Evolutionary conservation across 2,888 invertebrate genomes (phyloP).

Genomic region (Scaptomyza cyrtandrae): DNA sequence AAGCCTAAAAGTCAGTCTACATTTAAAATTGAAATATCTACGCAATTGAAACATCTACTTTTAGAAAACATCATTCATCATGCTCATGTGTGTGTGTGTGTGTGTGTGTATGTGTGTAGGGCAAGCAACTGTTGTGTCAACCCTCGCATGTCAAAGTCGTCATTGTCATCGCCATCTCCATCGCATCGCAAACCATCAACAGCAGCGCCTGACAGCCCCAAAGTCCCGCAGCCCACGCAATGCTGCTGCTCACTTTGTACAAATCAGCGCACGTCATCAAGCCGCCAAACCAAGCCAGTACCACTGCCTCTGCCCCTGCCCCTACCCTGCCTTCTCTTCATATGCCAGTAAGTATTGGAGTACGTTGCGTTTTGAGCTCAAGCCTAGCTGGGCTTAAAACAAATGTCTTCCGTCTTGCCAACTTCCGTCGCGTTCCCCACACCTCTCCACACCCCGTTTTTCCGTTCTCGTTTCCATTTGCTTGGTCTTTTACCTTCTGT

Average conservation of each 20-base stretch:
- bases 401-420: conserved; percentile 71
- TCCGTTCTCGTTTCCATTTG: conserved; percentile 2
- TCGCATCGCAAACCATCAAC: conserved; percentile 31
- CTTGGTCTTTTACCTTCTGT: conserved; percentile 42
- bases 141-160: conserved; percentile 60
- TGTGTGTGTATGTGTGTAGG: conserved; percentile 2
- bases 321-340: not conserved
- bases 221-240: conserved; percentile 46
- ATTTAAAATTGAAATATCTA: conserved; percentile 8
- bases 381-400: conserved; percentile 55
- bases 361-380: conserved; percentile 14
- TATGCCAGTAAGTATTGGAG: not conserved
- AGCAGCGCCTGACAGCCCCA: conserved; percentile 30
- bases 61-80: conserved; percentile 45
- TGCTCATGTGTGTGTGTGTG: not conserved
- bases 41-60: conserved; percentile 41
- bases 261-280: conserved; percentile 68
- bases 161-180: conserved; percentile 37
- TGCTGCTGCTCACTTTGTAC: conserved; percentile 52
- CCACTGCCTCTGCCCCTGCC: not conserved
- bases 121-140: conserved; percentile 48
- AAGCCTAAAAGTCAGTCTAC: not conserved
- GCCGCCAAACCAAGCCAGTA: conserved; percentile 23
- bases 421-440: conserved; percentile 49
- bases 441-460: conserved; percentile 4